A percentile compares a stretch with the other conserved stretches of the same genome.
These are phyloP conservation scores for Dascillus cervinus DNA, from an alignment of 2,888 invertebrate species.

Conservation along the genomic window DNA sequence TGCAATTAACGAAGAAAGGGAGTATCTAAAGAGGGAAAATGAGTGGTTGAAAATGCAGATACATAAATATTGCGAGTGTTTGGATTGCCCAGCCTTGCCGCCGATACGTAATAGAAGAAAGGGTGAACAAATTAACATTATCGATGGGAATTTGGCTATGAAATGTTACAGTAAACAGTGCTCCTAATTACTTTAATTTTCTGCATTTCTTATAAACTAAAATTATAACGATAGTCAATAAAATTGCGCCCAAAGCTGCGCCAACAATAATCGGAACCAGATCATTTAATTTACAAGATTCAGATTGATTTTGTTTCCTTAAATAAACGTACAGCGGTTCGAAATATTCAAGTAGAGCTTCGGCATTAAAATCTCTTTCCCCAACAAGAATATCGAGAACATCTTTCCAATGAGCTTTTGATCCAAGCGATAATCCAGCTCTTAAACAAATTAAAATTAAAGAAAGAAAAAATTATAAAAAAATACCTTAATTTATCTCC, in stretches of 20 bases:
- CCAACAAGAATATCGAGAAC: constrained; percentile 53
- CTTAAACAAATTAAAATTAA: too few relatives aligned
- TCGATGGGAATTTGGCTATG: constrained; percentile 12
- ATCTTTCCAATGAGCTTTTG: constrained; percentile 48
- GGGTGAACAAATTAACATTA: constrained; percentile 7
- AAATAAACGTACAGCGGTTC: constrained; percentile 48
- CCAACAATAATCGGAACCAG: too few relatives aligned
- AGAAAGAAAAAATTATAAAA: constrained; percentile 5
- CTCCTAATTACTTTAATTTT: background rate
- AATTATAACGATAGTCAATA: too few relatives aligned
- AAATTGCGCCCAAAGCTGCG: background rate
- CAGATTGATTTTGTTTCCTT: background rate
- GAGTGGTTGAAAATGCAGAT: constrained; percentile 24
- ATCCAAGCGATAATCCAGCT: constrained; percentile 42
- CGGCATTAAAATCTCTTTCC: constrained; percentile 46
- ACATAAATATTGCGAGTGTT: constrained; percentile 27
- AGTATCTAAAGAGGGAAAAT: constrained; percentile 32
- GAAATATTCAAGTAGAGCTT: constrained; percentile 51
- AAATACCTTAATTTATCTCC: constrained; percentile 48
- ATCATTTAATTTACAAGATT: too few relatives aligned
- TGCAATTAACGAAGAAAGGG: constrained; percentile 32
- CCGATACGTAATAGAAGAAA: background rate
- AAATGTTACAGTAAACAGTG: constrained; percentile 9
- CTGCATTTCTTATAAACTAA: too few relatives aligned
- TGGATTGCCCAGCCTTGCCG: constrained; percentile 14